Evolutionary conservation across 2,113 vertebrate genomes (phyloP), one percentile per base, ranked within the genome.

Genomic region (Gulo gulo): DNA sequence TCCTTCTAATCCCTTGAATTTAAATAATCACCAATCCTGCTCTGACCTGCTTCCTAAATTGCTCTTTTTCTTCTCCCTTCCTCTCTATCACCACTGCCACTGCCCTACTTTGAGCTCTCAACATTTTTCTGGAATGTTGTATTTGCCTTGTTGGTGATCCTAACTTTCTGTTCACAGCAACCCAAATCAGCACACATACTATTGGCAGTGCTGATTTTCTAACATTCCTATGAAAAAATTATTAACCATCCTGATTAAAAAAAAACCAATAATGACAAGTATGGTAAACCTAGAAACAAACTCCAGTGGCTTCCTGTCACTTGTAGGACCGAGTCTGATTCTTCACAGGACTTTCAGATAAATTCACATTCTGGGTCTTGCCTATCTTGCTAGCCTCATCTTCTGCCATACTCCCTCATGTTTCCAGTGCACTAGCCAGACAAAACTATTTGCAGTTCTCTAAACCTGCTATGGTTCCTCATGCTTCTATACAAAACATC

Each of bases 1-100:
- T 74, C 65, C 82, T 93, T 80, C 55, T 65, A 92, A 95, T 93
- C 52, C 11, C 16, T 18, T 91, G 73, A 95, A 67, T 88, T 97
- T 94, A 97, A 88, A 91, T 85, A 91, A 81, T 73, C 82, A 95
- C 16, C 63, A 87, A 81, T 21, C 39, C 59, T 93, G 14, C 18
- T 89, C 47, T 92, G 47, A 73, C 83, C 29, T 63, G 47, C 55
- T 94, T 97, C 55, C 67, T 82, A 95, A 94, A 50, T 65, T 29
- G 23, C 36, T 94, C 55, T 91, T 96, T 94, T 82, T 24, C 69
- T 47, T 83, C n/a, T 92, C 29, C 29, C n/a, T 29, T 88, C 21
- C 16, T 73, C 52, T 94, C 55, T 50, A 24, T 87, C 29, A 36
- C 15, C 42, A 89, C 47, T 16, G 18, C 10, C 26, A 82, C 59